phyloP scores from a whole-genome alignment of 2,113 vertebrate species.

The Microcebus tavaratra region DNA sequence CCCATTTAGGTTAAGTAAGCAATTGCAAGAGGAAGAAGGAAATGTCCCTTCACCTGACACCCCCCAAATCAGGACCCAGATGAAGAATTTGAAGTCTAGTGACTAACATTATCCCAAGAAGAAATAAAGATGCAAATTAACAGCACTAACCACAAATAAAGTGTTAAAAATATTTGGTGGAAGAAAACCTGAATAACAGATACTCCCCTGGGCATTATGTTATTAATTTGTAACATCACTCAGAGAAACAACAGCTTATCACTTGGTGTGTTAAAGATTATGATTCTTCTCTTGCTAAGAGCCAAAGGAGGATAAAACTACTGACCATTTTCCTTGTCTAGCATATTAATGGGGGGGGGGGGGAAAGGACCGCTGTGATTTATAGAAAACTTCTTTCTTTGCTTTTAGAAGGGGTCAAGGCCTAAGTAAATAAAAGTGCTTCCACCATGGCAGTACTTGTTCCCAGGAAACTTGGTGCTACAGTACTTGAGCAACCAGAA shows the following conservation, averaged over 20 bases:
- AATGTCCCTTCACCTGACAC: background rate
- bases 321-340: constrained; percentile 76
- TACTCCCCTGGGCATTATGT: background rate
- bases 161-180: background rate
- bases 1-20: background rate
- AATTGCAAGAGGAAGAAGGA: background rate
- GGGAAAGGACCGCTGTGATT: constrained; percentile 81
- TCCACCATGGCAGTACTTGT: background rate
- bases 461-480: constrained; percentile 52
- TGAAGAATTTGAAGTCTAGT: background rate
- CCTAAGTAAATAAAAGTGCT: constrained; percentile 62
- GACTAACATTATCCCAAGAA: background rate
- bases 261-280: constrained; percentile 45
- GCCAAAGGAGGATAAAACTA: constrained; percentile 79
- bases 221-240: constrained; percentile 85
- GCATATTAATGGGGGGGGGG: constrained; percentile 78
- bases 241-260: constrained; percentile 53
- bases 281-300: constrained; percentile 29
- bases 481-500: constrained; percentile 48
- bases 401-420: constrained; percentile 85
- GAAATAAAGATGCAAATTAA: background rate
- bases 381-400: constrained; percentile 70
- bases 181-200: background rate
- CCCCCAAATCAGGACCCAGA: background rate
- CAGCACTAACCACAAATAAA: background rate